phyloP scores from a whole-genome alignment of 2,888 invertebrate species.

The Dicyrtoma fusca region DNA sequence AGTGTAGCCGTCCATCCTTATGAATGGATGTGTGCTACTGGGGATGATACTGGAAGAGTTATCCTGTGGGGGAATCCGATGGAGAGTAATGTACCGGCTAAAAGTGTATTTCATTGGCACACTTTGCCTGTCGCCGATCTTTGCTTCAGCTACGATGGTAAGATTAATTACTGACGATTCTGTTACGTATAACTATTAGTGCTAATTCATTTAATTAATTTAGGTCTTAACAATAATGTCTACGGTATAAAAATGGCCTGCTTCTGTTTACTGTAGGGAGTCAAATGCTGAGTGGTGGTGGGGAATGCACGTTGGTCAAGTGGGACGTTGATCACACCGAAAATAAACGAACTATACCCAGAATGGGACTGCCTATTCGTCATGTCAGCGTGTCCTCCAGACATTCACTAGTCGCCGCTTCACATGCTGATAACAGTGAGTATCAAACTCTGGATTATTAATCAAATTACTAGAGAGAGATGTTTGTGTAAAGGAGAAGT shows the following conservation, averaged over 20 bases:
- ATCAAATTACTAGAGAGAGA: too few relatives aligned
- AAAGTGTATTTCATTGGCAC: constrained; percentile 75
- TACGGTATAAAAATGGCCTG: too few relatives aligned
- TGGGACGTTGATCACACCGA: constrained; percentile 68
- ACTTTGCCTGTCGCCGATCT: constrained; percentile 70
- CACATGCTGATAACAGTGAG: constrained; percentile 71
- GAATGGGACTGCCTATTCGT: constrained; percentile 70
- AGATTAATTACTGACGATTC: constrained; percentile 19
- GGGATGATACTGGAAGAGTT: constrained; percentile 70
- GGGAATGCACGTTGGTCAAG: constrained; percentile 76
- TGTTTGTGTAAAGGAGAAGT: too few relatives aligned
- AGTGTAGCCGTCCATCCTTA: constrained; percentile 71
- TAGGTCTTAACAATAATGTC: too few relatives aligned
- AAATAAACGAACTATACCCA: constrained; percentile 68
- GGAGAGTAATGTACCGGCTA: constrained; percentile 58
- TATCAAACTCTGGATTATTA: too few relatives aligned
- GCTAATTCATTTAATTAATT: too few relatives aligned
- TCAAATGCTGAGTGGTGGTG: constrained; percentile 75
- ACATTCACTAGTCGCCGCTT: constrained; percentile 69
- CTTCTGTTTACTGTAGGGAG: constrained; percentile 62
- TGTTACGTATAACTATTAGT: too few relatives aligned
- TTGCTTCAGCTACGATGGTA: constrained; percentile 67
- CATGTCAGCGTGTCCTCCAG: constrained; percentile 68
- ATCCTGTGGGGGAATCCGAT: constrained; percentile 65
- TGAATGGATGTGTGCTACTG: constrained; percentile 70